A percentile compares a stretch with the other conserved stretches of the same genome.
These are phyloP conservation scores for Rhabditoides inermis DNA, from an alignment of 2,888 invertebrate genomes.

Conservation along the genomic window DNA sequence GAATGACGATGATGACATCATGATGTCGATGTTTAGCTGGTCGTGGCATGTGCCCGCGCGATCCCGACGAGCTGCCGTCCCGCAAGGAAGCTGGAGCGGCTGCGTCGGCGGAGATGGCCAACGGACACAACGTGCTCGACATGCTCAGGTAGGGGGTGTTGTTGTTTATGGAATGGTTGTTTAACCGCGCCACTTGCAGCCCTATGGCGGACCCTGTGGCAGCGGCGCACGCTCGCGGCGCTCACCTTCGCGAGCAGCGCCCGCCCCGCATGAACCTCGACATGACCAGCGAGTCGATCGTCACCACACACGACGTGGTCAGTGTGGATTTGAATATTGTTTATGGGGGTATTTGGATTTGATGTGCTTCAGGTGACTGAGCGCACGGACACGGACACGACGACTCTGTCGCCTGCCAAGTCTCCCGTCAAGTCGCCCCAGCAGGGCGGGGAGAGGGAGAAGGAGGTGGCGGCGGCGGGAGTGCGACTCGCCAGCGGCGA, in stretches of 20 bases:
- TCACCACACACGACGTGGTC: too few species aligned
- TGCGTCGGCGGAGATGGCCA: too few species aligned
- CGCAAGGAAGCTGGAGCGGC: neutral
- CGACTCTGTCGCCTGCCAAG: too few species aligned
- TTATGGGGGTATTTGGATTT: too few species aligned
- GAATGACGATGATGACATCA: too few species aligned
- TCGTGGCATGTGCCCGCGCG: slow-evolving; percentile 10
- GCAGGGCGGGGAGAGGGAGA: too few species aligned
- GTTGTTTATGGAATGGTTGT: too few species aligned
- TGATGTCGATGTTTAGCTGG: too few species aligned
- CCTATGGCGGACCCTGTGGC: slow-evolving; percentile 3
- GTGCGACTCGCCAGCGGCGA: slow-evolving; percentile 71
- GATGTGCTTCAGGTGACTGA: too few species aligned
- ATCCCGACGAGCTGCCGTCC: slow-evolving; percentile 32
- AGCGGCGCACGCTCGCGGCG: slow-evolving; percentile 6
- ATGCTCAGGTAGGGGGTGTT: slow-evolving; percentile 7
- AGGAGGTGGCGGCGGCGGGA: slow-evolving; percentile 64
- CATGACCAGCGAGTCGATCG: slow-evolving; percentile 5
- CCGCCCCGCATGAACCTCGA: slow-evolving; percentile 8
- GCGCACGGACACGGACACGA: too few species aligned
- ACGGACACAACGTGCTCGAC: slow-evolving; percentile 1
- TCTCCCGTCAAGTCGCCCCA: too few species aligned
- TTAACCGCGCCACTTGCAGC: neutral
- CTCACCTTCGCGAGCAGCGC: slow-evolving; percentile 1
- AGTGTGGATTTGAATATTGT: too few species aligned